Evolutionary conservation across 2,113 vertebrate genomes (phyloP).

Genomic region (Illadopsis cleaveri): DNA sequence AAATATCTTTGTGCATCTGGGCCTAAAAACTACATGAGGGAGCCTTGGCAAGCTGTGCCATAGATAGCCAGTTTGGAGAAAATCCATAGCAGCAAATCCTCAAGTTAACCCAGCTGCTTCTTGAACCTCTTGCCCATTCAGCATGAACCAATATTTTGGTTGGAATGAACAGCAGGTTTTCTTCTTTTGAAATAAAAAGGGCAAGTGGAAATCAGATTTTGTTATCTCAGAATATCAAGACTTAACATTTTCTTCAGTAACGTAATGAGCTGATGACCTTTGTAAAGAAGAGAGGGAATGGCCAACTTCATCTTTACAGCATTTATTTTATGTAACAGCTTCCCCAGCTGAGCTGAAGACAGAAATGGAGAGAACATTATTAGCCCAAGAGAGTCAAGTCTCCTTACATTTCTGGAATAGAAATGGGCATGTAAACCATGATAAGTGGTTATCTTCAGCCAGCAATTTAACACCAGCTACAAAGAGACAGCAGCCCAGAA

Average conservation of each 20-base stretch:
- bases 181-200: constrained; percentile 1
- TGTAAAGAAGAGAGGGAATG: constrained; percentile 20
- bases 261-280: background rate
- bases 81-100: background rate
- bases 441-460: background rate
- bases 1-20: background rate
- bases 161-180: background rate
- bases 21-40: background rate
- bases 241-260: background rate
- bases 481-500: background rate
- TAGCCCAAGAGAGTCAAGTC: background rate
- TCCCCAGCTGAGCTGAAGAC: constrained; percentile 41
- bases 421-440: constrained; percentile 12
- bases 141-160: background rate
- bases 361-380: constrained; percentile 39
- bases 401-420: background rate
- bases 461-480: background rate
- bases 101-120: background rate
- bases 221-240: constrained; percentile 34
- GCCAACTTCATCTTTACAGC: constrained; percentile 41
- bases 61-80: background rate
- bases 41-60: background rate
- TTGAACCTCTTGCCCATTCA: background rate
- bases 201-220: background rate
- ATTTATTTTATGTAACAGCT: constrained; percentile 52